Percentiles rank a stretch among this genome's conserved stretches.
Evolutionary conservation across 2,888 invertebrate genomes (phyloP).

Genomic region (Lypha dubia): DNA sequence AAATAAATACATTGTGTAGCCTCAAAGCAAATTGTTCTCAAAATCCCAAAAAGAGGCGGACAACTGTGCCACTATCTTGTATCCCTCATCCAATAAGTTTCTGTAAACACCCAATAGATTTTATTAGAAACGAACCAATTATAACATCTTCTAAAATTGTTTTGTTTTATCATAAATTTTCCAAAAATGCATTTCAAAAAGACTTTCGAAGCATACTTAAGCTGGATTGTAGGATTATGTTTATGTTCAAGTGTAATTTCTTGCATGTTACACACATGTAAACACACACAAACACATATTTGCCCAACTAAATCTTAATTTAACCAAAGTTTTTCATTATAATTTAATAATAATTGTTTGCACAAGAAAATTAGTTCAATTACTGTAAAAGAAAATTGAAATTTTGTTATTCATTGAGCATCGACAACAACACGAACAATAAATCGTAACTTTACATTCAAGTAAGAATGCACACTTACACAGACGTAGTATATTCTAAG

Average conservation of each 20-base stretch:
- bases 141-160: conserved; percentile 41
- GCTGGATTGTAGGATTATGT: not conserved
- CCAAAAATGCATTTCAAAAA: not conserved
- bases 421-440: conserved; percentile 33
- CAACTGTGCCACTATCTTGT: not conserved
- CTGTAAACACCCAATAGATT: conserved; percentile 45
- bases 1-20: conserved; percentile 13
- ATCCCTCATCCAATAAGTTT: conserved; percentile 1
- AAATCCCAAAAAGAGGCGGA: conserved; percentile 15
- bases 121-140: conserved; percentile 38
- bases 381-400: conserved; percentile 74
- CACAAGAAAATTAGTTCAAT: conserved; percentile 74
- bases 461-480: not conserved
- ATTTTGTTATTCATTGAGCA: conserved; percentile 73
- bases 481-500: not conserved
- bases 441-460: conserved; percentile 5
- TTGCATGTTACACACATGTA: not conserved
- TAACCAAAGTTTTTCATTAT: conserved; percentile 65
- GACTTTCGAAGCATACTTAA: not conserved
- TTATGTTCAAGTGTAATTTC: not conserved
- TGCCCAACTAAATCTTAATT: conserved; percentile 58
- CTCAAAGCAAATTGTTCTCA: conserved; percentile 16
- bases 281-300: no score
- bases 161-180: conserved; percentile 38
- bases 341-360: conserved; percentile 75